A percentile compares a stretch with the other conserved stretches of the same genome.
Evolutionary conservation across 2,888 invertebrate genomes (phyloP).

Genomic region (Adelphocoris suturalis): DNA sequence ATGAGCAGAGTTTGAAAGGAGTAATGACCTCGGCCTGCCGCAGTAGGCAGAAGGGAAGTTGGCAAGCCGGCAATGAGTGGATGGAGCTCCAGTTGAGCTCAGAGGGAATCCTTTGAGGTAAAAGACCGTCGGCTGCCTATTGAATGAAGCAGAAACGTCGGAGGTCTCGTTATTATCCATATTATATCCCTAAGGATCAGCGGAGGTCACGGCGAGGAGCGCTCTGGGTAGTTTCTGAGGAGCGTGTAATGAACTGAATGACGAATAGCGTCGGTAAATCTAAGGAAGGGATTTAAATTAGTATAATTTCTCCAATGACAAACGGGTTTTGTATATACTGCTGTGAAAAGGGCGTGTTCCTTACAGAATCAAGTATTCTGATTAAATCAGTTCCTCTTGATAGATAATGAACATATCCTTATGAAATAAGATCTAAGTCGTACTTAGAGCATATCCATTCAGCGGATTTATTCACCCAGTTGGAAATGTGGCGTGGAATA

Average conservation of each 20-base stretch:
- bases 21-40: background rate
- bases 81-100: background rate
- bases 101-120: constrained; percentile 30
- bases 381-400: no score
- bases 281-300: background rate
- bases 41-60: constrained; percentile 17
- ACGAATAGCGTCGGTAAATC: background rate
- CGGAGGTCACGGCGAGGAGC: background rate
- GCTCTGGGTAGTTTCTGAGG: background rate
- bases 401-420: no score
- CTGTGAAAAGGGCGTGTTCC: no score
- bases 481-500: no score
- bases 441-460: no score
- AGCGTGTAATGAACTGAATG: background rate
- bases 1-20: constrained; percentile 11
- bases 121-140: constrained; percentile 17
- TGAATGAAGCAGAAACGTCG: constrained; percentile 37
- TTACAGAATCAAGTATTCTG: no score
- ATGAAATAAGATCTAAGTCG: no score
- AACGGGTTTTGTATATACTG: no score
- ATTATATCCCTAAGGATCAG: background rate
- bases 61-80: constrained; percentile 21
- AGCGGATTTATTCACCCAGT: no score
- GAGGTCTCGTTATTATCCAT: constrained; percentile 28
- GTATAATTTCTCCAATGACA: no score